Base-by-base conservation (phyloP, 2,888 invertebrate genomes). In the Tetragnatha montana region DNA sequence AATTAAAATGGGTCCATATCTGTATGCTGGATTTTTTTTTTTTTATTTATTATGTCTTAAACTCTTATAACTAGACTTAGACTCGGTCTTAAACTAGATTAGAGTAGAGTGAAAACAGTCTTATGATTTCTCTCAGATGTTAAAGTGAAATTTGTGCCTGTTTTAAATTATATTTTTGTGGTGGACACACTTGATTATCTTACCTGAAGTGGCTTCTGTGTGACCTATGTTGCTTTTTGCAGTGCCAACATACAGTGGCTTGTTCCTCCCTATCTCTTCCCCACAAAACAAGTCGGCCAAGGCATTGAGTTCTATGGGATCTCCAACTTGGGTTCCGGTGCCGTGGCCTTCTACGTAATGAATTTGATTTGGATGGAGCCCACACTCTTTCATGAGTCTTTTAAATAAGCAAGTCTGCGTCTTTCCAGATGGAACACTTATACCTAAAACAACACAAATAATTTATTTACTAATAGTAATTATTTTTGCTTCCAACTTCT, bases 161-260 rank as follows among this genome's bases (percentile, higher is more conserved):
- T n/a, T n/a, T n/a, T n/a, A n/a, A n/a, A n/a, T n/a, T n/a, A n/a
- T n/a, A n/a, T n/a, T n/a, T n/a, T n/a, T n/a, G n/a, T n/a, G n/a
- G n/a, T n/a, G 35, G 35, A 35, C 1, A 4, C 35, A 35, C 35
- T 35, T n/a, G n/a, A n/a, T n/a, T 21, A 21, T 12, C 21, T 69
- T 85, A 87, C 91, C 91, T 73, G 91, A 87, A 3, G 90, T 19
- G 0, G 89, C 97, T 94, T 99, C 99, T 6, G 98, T 96, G 93
- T 99, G 99, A 0, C 99, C 99, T 98, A 99, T 98, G 94, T 99
- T 99, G 47, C 98, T 98, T 94, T 99, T 99, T 0, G 99, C 97
- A 0, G 99, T 98, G 14, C 99, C 99, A 92, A 99, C 96, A 75
- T 98, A 94, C 76, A 99, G 95, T 8, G 98, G 98, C 0, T 91